Percentiles rank a stretch among this genome's conserved stretches.
phyloP scores from a whole-genome alignment of 2,113 vertebrate species.

The Tursiops truncatus region DNA sequence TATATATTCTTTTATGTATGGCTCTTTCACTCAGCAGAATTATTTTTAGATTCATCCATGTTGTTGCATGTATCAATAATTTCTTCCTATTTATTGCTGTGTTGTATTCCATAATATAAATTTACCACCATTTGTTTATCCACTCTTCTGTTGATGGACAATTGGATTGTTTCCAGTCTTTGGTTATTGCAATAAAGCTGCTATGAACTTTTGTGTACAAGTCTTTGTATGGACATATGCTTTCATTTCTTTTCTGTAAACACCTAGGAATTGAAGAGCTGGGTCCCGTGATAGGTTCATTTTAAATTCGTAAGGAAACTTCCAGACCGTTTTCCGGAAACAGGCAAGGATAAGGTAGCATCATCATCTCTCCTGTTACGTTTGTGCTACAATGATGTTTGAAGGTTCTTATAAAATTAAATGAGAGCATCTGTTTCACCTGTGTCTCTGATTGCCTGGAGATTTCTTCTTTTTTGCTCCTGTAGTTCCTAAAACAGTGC shows the following conservation, averaged over 20 bases:
- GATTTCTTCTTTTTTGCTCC: neutral
- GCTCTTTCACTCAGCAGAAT: neutral
- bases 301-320: neutral
- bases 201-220: neutral
- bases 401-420: neutral
- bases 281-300: neutral
- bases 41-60: neutral
- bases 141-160: neutral
- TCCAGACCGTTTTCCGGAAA: neutral
- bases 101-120: neutral
- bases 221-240: neutral
- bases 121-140: neutral
- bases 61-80: neutral
- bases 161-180: neutral
- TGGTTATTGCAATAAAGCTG: neutral
- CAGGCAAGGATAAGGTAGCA: neutral
- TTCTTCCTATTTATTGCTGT: neutral
- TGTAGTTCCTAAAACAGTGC: neutral
- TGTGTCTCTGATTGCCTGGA: neutral
- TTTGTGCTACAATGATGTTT: neutral
- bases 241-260: neutral
- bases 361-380: neutral
- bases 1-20: neutral
- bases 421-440: neutral
- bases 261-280: neutral